phyloP scores from a whole-genome alignment of 2,113 vertebrate species.

The Equus przewalskii region DNA sequence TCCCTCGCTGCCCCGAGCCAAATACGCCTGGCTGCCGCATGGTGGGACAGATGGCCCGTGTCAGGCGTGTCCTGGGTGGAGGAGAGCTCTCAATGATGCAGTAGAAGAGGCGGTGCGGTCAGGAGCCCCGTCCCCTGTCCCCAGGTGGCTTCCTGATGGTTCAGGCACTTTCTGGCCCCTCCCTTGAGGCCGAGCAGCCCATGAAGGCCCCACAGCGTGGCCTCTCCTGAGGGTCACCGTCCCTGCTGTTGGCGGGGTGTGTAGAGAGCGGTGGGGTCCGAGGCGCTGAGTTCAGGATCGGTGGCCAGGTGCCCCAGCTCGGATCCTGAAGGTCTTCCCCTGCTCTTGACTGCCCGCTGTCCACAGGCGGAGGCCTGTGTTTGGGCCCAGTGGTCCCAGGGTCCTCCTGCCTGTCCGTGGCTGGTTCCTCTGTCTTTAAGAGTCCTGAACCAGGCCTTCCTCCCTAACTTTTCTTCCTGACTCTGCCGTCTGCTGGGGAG shows the following conservation, averaged over 20 bases:
- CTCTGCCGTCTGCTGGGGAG: fast-evolving
- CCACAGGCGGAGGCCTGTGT: background rate
- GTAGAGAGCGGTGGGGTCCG: background rate
- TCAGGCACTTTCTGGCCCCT: background rate
- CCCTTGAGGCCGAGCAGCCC: background rate
- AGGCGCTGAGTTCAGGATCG: background rate
- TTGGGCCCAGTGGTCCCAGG: background rate
- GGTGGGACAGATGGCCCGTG: background rate
- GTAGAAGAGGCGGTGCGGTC: too few species aligned
- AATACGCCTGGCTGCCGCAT: background rate
- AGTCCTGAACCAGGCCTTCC: background rate
- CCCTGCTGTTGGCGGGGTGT: background rate
- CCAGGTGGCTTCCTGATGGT: background rate
- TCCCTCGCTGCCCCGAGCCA: background rate
- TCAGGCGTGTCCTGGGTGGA: background rate
- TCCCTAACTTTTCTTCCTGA: background rate
- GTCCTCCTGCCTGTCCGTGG: background rate
- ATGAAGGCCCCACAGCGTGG: background rate
- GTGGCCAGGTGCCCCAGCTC: background rate
- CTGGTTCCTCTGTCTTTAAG: background rate
- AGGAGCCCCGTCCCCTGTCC: too few species aligned
- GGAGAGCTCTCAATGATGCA: too few species aligned
- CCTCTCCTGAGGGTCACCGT: background rate
- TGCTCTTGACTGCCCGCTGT: background rate
- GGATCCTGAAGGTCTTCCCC: background rate